phyloP scores from a whole-genome alignment of 2,888 invertebrate genomes.

The Tipula unca region DNA sequence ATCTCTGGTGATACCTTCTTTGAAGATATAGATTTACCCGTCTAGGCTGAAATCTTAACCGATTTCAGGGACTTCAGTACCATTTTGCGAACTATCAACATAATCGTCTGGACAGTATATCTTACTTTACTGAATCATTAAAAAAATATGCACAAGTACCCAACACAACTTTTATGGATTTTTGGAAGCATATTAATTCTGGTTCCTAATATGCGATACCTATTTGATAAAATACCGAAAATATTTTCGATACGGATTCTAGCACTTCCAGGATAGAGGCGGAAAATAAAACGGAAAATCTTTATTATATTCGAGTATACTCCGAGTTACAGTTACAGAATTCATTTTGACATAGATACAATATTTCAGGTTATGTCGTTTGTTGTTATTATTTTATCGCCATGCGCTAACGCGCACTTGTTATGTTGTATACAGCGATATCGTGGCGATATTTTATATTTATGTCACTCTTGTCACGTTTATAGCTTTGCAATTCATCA shows the following conservation, averaged over 20 bases:
- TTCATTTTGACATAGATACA: not conserved
- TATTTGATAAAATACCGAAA: conserved; percentile 20
- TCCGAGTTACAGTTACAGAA: not conserved
- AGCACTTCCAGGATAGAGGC: conserved; percentile 23
- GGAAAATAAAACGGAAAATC: conserved; percentile 22
- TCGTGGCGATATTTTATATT: not conserved
- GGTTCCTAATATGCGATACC: not conserved
- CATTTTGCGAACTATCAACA: not conserved
- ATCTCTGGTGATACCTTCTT: too few relatives aligned
- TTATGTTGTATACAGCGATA: not conserved
- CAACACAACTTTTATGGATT: conserved; percentile 20
- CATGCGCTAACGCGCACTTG: not conserved
- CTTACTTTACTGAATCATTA: conserved; percentile 14
- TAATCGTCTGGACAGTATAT: not conserved
- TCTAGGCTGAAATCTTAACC: too few relatives aligned
- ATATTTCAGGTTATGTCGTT: not conserved
- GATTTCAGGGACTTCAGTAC: too few relatives aligned
- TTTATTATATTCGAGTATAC: not conserved
- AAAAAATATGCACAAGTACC: conserved; percentile 23
- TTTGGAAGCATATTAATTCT: not conserved
- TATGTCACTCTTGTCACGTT: not conserved
- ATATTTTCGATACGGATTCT: conserved; percentile 21
- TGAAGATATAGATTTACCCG: too few relatives aligned
- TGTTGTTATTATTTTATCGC: not conserved
- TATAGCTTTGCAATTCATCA: not conserved